phyloP scores from a whole-genome alignment of 2,888 invertebrate genomes.

The Diarsia brunnea region DNA sequence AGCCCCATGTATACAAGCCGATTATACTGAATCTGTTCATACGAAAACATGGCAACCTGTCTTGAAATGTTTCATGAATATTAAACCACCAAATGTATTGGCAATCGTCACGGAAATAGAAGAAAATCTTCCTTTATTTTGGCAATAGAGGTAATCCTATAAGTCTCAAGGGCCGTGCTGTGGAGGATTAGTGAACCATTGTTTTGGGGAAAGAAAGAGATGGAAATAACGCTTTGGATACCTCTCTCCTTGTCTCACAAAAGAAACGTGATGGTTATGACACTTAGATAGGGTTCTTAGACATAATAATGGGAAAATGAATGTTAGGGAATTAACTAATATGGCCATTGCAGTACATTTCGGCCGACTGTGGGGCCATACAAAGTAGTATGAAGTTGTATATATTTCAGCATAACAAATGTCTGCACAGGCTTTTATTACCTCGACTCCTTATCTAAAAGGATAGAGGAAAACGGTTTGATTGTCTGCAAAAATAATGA shows the following conservation, averaged over 20 bases:
- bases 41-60: constrained; percentile 54
- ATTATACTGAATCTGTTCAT: constrained; percentile 54
- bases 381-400: constrained; percentile 1
- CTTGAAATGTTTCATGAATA: constrained; percentile 65
- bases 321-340: constrained; percentile 42
- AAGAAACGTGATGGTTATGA: constrained; percentile 39
- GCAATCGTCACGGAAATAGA: constrained; percentile 62
- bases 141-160: constrained; percentile 61
- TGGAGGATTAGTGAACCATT: constrained; percentile 47
- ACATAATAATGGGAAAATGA: constrained; percentile 34
- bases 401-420: neutral
- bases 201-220: constrained; percentile 33
- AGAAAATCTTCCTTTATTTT: constrained; percentile 58
- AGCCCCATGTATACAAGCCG: constrained; percentile 35
- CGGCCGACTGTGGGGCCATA: neutral
- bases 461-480: neutral
- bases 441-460: neutral
- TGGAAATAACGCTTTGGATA: constrained; percentile 5
- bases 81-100: constrained; percentile 62
- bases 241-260: constrained; percentile 37
- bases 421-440: neutral
- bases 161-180: constrained; percentile 53
- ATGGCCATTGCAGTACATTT: constrained; percentile 13
- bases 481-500: neutral
- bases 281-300: constrained; percentile 24